A percentile compares a stretch with the other conserved stretches of the same genome.
Evolutionary conservation across 2,888 invertebrate species (phyloP).

Genomic region (Synergus gifuensis): DNA sequence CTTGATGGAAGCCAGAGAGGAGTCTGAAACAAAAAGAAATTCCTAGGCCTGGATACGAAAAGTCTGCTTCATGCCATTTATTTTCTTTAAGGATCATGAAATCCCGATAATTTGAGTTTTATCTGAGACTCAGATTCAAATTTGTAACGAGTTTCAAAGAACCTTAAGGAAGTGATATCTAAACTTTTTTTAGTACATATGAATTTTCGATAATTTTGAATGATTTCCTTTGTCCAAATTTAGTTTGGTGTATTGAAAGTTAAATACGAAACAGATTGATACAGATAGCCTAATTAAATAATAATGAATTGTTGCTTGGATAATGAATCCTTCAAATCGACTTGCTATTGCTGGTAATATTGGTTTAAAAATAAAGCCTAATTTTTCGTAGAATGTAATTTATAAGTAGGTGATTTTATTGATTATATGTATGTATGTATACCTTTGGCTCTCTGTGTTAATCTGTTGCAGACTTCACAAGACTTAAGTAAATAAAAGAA

Average conservation of each 20-base stretch:
- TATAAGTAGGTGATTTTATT: neutral
- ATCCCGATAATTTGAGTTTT: neutral
- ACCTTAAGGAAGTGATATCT: neutral
- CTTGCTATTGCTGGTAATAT: neutral
- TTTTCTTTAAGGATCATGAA: slow-evolving; percentile 44
- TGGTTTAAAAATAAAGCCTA: neutral
- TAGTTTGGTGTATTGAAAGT: neutral
- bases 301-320: too few species aligned
- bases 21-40: slow-evolving; percentile 67
- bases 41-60: slow-evolving; percentile 62
- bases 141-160: neutral
- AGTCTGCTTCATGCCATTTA: slow-evolving; percentile 38
- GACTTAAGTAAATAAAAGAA: neutral
- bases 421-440: neutral
- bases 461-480: slow-evolving; percentile 44
- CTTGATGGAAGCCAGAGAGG: slow-evolving; percentile 50
- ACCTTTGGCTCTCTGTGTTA: slow-evolving; percentile 48
- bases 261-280: neutral
- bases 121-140: neutral
- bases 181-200: neutral
- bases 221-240: neutral
- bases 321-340: neutral
- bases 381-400: neutral
- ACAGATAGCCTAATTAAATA: neutral
- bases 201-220: neutral